Percentiles rank a stretch among this genome's conserved stretches.
These are phyloP conservation scores for Epicampocera succincta DNA, from an alignment of 2,888 invertebrate species.

Conservation along the genomic window DNA sequence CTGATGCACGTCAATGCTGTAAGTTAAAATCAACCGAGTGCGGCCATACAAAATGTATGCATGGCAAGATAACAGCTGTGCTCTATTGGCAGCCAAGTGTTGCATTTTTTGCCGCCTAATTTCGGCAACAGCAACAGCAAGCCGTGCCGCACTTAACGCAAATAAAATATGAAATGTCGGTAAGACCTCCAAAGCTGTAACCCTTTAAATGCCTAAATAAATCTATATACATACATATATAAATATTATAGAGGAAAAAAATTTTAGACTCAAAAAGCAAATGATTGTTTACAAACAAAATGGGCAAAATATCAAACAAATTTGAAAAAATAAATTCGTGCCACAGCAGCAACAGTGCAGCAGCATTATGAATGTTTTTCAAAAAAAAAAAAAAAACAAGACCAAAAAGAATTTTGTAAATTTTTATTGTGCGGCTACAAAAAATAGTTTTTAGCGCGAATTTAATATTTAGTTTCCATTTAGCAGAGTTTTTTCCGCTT, in stretches of 20 bases:
- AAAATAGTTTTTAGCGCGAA: constrained; percentile 33
- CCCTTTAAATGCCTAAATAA: constrained; percentile 20
- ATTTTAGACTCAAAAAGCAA: constrained; percentile 27
- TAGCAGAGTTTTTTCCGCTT: not conserved
- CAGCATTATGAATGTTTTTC: constrained; percentile 35
- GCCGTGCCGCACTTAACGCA: too few relatives aligned
- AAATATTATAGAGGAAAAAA: constrained; percentile 4
- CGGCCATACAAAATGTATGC: too few relatives aligned
- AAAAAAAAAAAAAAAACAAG: not conserved
- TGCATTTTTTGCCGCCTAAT: too few relatives aligned
- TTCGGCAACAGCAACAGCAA: too few relatives aligned
- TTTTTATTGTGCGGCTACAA: constrained; percentile 13
- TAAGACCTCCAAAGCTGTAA: not conserved
- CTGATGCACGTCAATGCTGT: too few relatives aligned
- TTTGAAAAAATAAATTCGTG: not conserved
- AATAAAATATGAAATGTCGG: not conserved
- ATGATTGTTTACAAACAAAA: constrained; percentile 42
- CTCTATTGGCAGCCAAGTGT: too few relatives aligned
- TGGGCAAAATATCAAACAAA: constrained; percentile 16
- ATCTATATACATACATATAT: constrained; percentile 1
- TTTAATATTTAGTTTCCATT: constrained; percentile 47
- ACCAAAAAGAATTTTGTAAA: not conserved
- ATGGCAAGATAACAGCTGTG: too few relatives aligned
- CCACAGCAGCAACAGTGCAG: constrained; percentile 10
- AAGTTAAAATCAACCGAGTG: too few relatives aligned